Evolutionary conservation across 2,888 invertebrate species (phyloP), one percentile per base, ranked within the genome.

Genomic region (Cynaeus angustus): DNA sequence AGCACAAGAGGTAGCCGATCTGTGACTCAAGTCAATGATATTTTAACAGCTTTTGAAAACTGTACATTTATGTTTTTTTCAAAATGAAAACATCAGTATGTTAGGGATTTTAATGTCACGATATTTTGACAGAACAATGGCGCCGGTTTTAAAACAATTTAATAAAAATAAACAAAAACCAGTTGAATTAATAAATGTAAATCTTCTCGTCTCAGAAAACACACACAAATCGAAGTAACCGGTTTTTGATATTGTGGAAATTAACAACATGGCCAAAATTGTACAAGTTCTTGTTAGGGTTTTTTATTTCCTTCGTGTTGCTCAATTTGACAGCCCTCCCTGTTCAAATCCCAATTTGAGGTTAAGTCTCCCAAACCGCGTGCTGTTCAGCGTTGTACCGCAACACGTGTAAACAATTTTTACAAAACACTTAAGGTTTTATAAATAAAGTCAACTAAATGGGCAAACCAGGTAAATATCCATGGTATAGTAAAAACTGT

Each of bases 381-480:
- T 41, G 41, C n/a, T 4, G 1, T 7, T 37, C 9, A 21, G 21
- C 21, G 21, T 21, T 10, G 41, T 41, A 6, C 12, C n/a, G 13
- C 7, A 41, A 41, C 41, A 41, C 41, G 41, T 41, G 41, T 41
- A 41, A 41, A 41, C 41, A 41, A 41, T 41, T 41, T 37, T 41
- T 41, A 12, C 6, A 41, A 41, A 41, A 33, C 33, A 33, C n/a
- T 6, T 6, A 33, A 33, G 4, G 1, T 4, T 21, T 4, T 3
- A 2, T 33, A 33, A 33, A 7, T 33, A n/a, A 41, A 41, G 6
- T 46, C 7, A 62, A 43, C 1, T 21, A 21, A 65, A 79, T 79
- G 78, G 79, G 79, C 28, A 77, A 70, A 76, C 78, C 79, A 74
- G 79, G 79, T 77, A 50, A 67, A 71, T 71, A 45, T 4, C 1